Base-by-base conservation (phyloP, 2,797 vertebrate species). In the Gephyroberyx darwinii region DNA sequence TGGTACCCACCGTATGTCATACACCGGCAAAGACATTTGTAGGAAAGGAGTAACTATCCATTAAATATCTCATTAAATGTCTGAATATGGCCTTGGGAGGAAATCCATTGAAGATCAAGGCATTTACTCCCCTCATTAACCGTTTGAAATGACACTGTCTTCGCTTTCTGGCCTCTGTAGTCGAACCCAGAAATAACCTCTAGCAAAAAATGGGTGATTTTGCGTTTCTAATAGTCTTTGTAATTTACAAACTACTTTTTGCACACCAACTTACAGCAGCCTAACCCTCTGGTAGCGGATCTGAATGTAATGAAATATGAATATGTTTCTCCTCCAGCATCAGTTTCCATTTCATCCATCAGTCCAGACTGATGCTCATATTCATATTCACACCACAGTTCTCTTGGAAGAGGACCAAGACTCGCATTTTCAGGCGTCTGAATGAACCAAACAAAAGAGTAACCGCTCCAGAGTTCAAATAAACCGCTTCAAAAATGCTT, bases 51-150 rank as follows among this genome's bases (percentile, higher is more conserved):
- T 61, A 57, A 48, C 35, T 56, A 62, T 60, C 58, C 69, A 77
- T 87, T 71, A 80, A 81, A 64, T 50, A 53, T 69, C 78, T 82
- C 84, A 81, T 89, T 83, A 86, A 57, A 43, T 81, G 50, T 70
- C 81, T 77, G 60, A 72, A 71, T 70, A 50, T 13, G 61, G 52
- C 52, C 48, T 45, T 17, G 20, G 69, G 61, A 61, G 43, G 58
- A 52, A 35, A 60, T 70, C 72, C 56, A 59, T 47, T 33, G 53
- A 75, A 39, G 63, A 77, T 76, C 53, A 41, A 57, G 67, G 56
- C 77, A 72, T 77, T 82, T 67, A 20, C 50, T 69, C 56, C 48
- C 39, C 51, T 75, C 81, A 76, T 86, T 85, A 87, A 30, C 48
- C 58, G 48, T 55, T 72, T 22, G 69, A 43, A 81, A 82, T 65